Conservation (phyloP, 2,113 vertebrate genomes). For the Eublepharis macularius region DNA sequence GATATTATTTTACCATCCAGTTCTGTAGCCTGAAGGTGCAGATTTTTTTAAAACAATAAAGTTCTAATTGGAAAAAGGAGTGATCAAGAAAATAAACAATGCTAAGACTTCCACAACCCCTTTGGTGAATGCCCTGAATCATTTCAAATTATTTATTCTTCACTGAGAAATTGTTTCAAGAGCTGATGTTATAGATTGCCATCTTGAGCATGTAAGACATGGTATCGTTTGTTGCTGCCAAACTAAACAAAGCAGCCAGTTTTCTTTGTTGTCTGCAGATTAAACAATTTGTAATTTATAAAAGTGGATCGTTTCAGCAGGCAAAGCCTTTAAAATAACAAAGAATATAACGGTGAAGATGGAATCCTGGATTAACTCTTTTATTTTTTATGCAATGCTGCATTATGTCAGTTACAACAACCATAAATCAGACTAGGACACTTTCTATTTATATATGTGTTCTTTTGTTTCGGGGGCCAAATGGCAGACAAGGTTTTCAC, state of each 20-base stretch:
- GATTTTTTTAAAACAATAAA: neutral
- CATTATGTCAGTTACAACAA: neutral
- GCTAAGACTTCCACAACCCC: neutral
- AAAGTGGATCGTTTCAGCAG: neutral
- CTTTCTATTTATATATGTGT: constrained; percentile 29
- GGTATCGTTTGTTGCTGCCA: constrained; percentile 16
- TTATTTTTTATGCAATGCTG: neutral
- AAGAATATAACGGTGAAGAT: constrained; percentile 7
- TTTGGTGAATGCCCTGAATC: neutral
- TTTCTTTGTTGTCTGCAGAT: constrained; percentile 33
- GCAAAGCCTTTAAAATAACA: constrained; percentile 10
- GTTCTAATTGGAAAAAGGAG: neutral
- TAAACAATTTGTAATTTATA: constrained; percentile 27
- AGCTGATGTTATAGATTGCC: constrained; percentile 15
- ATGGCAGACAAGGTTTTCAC: constrained; percentile 1
- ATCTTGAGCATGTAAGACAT: constrained; percentile 10
- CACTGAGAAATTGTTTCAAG: rapidly evolving
- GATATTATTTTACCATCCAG: neutral
- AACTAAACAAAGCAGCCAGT: constrained; percentile 15
- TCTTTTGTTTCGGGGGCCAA: constrained; percentile 21
- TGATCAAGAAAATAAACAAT: neutral
- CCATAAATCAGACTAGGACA: constrained; percentile 19
- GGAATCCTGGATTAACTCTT: neutral
- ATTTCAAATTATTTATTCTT: constrained; percentile 1
- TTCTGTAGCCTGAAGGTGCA: neutral